These are phyloP conservation scores for Cyanistes caeruleus DNA, from an alignment of 2,113 vertebrate genomes.

Conservation along the genomic window DNA sequence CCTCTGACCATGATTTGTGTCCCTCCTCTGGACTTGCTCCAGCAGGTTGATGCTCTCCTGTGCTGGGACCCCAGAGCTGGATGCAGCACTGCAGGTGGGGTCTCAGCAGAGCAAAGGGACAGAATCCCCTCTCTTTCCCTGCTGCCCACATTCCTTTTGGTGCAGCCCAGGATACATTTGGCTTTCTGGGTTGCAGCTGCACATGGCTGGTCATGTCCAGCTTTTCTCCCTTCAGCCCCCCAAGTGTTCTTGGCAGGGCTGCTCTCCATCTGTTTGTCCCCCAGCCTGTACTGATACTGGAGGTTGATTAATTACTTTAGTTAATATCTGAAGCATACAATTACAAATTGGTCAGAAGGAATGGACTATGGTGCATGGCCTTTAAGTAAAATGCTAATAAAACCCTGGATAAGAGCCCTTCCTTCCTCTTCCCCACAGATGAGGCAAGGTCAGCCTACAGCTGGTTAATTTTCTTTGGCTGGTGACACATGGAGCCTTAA, in stretches of 20 bases:
- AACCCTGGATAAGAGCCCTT: background rate
- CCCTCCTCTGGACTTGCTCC: accelerated
- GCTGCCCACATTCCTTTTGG: background rate
- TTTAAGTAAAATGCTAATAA: background rate
- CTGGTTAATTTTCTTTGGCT: background rate
- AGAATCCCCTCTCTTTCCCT: background rate
- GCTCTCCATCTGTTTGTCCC: background rate
- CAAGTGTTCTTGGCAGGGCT: background rate
- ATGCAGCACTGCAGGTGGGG: background rate
- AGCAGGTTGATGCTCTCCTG: accelerated
- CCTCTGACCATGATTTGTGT: background rate
- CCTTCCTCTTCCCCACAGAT: background rate
- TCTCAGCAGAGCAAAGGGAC: background rate
- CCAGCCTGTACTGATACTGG: background rate
- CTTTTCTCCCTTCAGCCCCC: background rate
- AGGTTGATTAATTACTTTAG: background rate
- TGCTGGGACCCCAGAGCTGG: background rate
- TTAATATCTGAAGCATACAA: background rate
- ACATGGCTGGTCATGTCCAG: background rate
- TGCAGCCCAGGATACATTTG: background rate
- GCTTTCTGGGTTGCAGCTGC: background rate
- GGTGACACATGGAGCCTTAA: background rate
- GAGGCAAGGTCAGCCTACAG: background rate
- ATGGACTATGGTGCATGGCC: background rate
- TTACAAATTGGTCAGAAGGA: background rate